Percentiles rank a stretch among this genome's conserved stretches.
Evolutionary conservation across 1,140 invertebrate species (phyloP).

Genomic region (Mycetomoellerius zeteki): DNA sequence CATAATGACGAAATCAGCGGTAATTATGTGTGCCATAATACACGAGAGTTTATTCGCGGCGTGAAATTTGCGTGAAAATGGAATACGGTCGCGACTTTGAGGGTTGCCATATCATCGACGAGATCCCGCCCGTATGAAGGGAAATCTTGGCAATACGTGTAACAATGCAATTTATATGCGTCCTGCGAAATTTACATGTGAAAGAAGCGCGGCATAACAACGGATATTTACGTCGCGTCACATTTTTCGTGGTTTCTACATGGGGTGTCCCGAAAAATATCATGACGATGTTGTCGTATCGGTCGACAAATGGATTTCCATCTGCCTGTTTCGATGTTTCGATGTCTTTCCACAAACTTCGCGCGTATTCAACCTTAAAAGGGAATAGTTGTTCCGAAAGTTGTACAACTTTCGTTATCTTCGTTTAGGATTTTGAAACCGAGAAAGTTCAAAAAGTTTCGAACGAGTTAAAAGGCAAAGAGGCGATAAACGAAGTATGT

Average conservation of each 20-base stretch:
- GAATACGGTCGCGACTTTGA: constrained; percentile 29
- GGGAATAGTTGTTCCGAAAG: constrained; percentile 33
- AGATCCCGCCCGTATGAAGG: neutral
- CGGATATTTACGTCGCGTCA: constrained; percentile 62
- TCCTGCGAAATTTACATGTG: constrained; percentile 57
- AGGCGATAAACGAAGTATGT: constrained; percentile 1
- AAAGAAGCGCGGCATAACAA: constrained; percentile 65
- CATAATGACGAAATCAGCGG: neutral
- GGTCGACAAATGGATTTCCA: constrained; percentile 49
- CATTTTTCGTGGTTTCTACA: constrained; percentile 34
- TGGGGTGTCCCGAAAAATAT: constrained; percentile 37
- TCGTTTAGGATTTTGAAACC: constrained; percentile 50
- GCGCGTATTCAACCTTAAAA: constrained; percentile 34
- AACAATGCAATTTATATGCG: constrained; percentile 69
- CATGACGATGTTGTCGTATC: constrained; percentile 1
- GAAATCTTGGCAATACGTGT: constrained; percentile 64
- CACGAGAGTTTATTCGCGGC: neutral
- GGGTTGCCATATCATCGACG: constrained; percentile 40
- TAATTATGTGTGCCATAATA: neutral
- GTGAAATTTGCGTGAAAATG: constrained; percentile 52
- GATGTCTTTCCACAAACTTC: constrained; percentile 21
- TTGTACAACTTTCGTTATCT: constrained; percentile 55
- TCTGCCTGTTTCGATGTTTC: constrained; percentile 36
- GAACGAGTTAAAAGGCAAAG: constrained; percentile 38
- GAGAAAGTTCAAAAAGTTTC: constrained; percentile 36